These are phyloP conservation scores for Chaunax sp. DNA, from an alignment of 2,797 vertebrate species.

Conservation along the genomic window DNA sequence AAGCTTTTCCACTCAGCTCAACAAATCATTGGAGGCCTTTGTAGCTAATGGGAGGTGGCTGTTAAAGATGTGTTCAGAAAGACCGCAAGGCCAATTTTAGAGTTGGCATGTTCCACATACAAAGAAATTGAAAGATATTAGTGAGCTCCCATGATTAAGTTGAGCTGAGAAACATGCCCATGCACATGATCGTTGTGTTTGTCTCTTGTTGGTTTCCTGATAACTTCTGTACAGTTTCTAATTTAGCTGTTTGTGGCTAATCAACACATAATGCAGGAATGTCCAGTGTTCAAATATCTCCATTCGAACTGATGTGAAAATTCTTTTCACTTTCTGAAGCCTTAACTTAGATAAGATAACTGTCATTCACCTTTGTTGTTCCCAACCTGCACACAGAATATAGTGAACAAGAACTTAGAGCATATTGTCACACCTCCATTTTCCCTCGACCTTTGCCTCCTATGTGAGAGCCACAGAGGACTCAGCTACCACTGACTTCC, in stretches of 20 bases:
- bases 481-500: slow-evolving; percentile 3
- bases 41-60: not conserved
- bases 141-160: too few species aligned
- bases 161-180: not conserved
- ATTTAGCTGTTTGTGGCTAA: not conserved
- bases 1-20: slow-evolving; percentile 4
- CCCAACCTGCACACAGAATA: not conserved
- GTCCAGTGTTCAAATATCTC: not conserved
- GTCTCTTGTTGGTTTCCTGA: not conserved
- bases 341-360: too few species aligned
- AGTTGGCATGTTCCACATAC: too few species aligned
- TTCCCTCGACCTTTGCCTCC: slow-evolving; percentile 4
- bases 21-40: slow-evolving; percentile 4
- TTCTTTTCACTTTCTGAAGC: not conserved
- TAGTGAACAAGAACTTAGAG: not conserved
- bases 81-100: not conserved
- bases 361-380: not conserved
- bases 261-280: not conserved
- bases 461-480: slow-evolving; percentile 5
- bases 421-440: too few species aligned
- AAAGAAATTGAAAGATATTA: too few species aligned
- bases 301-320: not conserved
- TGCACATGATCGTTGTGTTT: not conserved
- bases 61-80: not conserved
- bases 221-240: not conserved